Percentiles rank a stretch among this genome's conserved stretches.
These are phyloP conservation scores for Psilopogon haemacephalus DNA, from an alignment of 2,113 vertebrate genomes.

Conservation along the genomic window DNA sequence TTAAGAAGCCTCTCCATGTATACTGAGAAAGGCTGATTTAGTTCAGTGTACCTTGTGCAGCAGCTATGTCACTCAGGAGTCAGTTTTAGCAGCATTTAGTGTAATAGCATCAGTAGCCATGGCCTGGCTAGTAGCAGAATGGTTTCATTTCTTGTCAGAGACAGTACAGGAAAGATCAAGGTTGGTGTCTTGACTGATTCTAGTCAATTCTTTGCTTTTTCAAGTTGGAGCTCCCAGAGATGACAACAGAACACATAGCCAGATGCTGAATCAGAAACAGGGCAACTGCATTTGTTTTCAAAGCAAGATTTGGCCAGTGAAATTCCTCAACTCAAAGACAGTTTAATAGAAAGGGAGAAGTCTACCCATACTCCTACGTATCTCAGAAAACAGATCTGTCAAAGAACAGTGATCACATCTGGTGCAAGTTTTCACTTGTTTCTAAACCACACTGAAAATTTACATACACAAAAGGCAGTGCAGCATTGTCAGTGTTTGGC, in stretches of 20 bases:
- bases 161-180: not conserved
- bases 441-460: not conserved
- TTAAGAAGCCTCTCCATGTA: too few relatives aligned
- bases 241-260: not conserved
- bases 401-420: not conserved
- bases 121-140: not conserved
- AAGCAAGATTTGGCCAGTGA: not conserved
- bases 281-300: not conserved
- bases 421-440: not conserved
- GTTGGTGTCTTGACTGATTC: not conserved
- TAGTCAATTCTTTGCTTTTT: not conserved
- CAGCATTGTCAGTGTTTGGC: not conserved
- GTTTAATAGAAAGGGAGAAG: not conserved
- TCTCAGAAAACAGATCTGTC: not conserved
- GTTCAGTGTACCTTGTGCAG: not conserved
- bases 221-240: not conserved
- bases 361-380: not conserved
- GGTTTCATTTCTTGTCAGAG: not conserved
- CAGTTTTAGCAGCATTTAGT: not conserved
- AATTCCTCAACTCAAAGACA: not conserved
- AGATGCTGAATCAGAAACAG: not conserved
- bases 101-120: not conserved
- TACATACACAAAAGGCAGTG: not conserved
- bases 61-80: not conserved
- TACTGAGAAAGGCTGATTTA: too few relatives aligned